A percentile compares a stretch with the other conserved stretches of the same genome.
These are phyloP conservation scores for Camptogramma bilineatum DNA, from an alignment of 2,888 invertebrate genomes.

Conservation along the genomic window DNA sequence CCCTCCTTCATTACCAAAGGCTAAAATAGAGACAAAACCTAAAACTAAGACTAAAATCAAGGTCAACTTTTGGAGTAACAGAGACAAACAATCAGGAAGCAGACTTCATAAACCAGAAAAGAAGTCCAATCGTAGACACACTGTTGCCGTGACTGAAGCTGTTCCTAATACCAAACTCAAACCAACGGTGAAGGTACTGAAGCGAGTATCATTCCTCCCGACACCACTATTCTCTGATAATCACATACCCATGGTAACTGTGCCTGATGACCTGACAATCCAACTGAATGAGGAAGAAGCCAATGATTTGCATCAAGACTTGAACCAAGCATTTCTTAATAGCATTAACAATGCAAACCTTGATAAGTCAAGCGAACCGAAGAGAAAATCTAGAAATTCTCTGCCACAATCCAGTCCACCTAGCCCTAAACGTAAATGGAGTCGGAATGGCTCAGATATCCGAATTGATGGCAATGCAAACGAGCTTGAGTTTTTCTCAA, in stretches of 20 bases:
- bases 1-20: constrained; percentile 59
- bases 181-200: constrained; percentile 68
- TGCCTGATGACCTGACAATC: constrained; percentile 81
- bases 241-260: constrained; percentile 80
- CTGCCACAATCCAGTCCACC: constrained; percentile 56
- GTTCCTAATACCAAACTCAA: constrained; percentile 56
- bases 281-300: constrained; percentile 81
- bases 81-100: constrained; percentile 63
- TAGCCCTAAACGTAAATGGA: constrained; percentile 62
- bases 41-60: constrained; percentile 76
- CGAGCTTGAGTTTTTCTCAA: constrained; percentile 80
- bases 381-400: constrained; percentile 57
- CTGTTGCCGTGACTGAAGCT: constrained; percentile 57
- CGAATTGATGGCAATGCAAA: constrained; percentile 65
- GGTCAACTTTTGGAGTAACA: constrained; percentile 81
- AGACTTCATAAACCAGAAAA: constrained; percentile 58
- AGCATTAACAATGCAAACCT: constrained; percentile 45
- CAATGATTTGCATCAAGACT: constrained; percentile 71
- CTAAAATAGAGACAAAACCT: constrained; percentile 62
- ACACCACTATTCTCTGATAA: constrained; percentile 77
- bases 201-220: constrained; percentile 77
- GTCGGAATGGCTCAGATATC: constrained; percentile 53
- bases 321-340: constrained; percentile 68
- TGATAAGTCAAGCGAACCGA: constrained; percentile 51
- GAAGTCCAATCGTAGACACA: constrained; percentile 65